Conservation (phyloP, 2,888 invertebrate genomes). For the Marasmarcha lunaedactyla region DNA sequence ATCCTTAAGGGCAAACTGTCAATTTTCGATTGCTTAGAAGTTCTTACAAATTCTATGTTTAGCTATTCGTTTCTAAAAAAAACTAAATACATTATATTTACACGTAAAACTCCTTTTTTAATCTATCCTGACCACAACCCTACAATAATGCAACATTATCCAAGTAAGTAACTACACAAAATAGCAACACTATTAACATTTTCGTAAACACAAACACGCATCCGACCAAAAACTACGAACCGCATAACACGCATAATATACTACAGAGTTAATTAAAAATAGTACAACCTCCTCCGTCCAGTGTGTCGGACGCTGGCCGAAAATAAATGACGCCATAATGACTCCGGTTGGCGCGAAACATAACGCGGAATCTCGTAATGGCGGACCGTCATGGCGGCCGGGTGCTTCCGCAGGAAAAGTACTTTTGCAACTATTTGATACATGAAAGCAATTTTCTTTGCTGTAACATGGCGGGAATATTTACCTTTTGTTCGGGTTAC, state of each 20-base stretch:
- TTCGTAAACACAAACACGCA: no score
- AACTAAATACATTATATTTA: no score
- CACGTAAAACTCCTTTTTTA: no score
- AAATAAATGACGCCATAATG: slow-evolving; percentile 1
- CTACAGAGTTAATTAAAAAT: neutral
- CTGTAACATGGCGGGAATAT: neutral
- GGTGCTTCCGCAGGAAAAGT: slow-evolving; percentile 1
- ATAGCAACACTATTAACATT: no score
- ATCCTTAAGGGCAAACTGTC: no score
- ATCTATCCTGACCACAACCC: no score
- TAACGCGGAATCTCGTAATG: neutral
- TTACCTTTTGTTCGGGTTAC: neutral
- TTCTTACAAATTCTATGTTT: no score
- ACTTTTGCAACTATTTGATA: neutral
- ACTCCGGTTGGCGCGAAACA: slow-evolving; percentile 1
- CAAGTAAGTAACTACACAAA: no score
- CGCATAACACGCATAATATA: neutral
- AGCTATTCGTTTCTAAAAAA: no score
- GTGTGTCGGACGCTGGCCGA: neutral
- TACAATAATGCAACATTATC: no score
- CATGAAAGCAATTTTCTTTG: neutral
- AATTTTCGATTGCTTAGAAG: no score
- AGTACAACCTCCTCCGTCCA: neutral
- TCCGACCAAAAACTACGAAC: no score
- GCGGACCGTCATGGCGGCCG: slow-evolving; percentile 1